Evolutionary conservation across 2,113 vertebrate genomes (phyloP).

Genomic region (Chaenocephalus aceratus): DNA sequence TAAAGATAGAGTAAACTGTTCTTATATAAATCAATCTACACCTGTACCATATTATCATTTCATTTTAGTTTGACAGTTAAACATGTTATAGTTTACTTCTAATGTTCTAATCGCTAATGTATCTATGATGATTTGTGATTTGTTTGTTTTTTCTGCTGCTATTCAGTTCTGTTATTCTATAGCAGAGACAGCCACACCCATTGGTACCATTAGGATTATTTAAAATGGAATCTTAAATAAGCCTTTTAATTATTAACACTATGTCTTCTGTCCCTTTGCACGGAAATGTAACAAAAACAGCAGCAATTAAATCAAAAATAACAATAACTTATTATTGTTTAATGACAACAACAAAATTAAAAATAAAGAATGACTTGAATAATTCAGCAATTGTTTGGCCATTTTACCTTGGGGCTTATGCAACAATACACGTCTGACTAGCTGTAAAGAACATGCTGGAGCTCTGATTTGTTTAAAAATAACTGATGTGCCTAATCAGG

Average conservation of each 20-base stretch:
- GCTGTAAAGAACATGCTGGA: background rate
- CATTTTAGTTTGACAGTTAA: background rate
- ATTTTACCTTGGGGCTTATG: background rate
- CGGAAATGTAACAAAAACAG: background rate
- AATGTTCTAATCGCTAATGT: background rate
- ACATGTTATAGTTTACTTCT: background rate
- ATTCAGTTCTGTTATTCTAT: background rate
- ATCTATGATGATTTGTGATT: background rate
- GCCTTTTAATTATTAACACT: background rate
- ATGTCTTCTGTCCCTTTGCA: background rate
- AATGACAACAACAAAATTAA: no score
- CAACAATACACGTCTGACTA: background rate
- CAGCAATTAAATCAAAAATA: background rate
- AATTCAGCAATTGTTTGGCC: background rate
- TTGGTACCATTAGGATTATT: background rate
- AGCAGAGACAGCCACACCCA: background rate
- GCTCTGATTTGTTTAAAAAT: background rate
- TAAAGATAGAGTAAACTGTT: background rate
- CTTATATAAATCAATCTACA: background rate
- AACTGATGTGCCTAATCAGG: background rate
- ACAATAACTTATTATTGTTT: background rate
- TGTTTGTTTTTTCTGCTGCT: background rate
- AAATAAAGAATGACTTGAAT: background rate
- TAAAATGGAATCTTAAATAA: background rate
- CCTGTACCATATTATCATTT: background rate